Evolutionary conservation across 2,113 vertebrate species (phyloP), one percentile per base, ranked within the genome.

Genomic region (Lampris megalopsis): DNA sequence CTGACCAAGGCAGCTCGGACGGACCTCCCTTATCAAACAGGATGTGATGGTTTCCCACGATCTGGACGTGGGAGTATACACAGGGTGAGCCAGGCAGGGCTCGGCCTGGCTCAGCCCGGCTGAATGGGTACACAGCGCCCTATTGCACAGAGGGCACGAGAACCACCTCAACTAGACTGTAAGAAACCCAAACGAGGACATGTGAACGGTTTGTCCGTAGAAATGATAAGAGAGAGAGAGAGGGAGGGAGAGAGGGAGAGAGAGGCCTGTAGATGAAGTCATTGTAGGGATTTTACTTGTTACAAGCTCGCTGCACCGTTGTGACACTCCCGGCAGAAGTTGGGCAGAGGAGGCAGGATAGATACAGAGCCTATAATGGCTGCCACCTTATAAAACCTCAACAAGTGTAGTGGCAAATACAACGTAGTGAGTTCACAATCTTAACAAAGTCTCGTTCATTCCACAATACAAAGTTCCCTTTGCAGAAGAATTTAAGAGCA

Each of bases 21-120:
- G 24, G 24, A 24, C 24, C 24, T 90, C 91, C 92, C 90, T 93
- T 94, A 91, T 95, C 93, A 86, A 92, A 94, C 94, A 95, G 93
- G 92, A 94, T 80, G 85, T 81, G 81, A 89, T 84, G 54, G 63
- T 91, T 88, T 90, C 85, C 71, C 86, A 91, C 60, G 68, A 71
- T 85, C 57, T 61, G 64, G 36, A 80, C 47, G 41, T 66, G 57
- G 42, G 59, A 68, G 58, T 56, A 43, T 40, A 58, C 65, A 63
- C n/a, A 3, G 71, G 68, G 65, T 65, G 24, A 68, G 63, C 56
- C 59, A 3, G 9, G 57, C 73, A 50, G 49, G 53, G 63, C 70
- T 52, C 71, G 61, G 42, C 50, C 47, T 52, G 41, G 24, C 59
- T 47, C 11, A 57, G 57, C 49, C 13, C 13, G 49, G 13, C 49